Evolutionary conservation across 2,888 invertebrate species (phyloP).

Genomic region (Athalia cordata): DNA sequence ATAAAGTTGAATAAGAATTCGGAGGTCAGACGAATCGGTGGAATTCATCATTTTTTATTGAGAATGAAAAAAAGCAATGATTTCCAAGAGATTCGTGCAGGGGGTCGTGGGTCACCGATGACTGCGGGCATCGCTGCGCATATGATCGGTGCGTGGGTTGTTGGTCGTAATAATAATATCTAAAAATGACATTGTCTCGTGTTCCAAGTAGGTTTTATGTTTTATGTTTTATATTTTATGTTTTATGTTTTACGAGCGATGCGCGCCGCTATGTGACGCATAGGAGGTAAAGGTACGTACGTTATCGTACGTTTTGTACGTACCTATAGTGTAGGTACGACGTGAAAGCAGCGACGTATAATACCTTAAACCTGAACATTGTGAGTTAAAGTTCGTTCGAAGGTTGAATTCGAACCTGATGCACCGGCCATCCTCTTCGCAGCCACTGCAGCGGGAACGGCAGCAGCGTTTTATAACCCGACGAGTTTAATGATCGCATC

Average conservation of each 20-base stretch:
- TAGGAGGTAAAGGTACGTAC: background rate
- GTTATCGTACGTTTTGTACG: background rate
- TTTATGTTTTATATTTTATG: slow-evolving; percentile 50
- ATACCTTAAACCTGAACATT: background rate
- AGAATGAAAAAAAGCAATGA: too few relatives aligned
- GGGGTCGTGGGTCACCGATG: background rate
- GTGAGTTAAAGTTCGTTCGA: slow-evolving; percentile 3
- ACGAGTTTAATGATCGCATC: slow-evolving; percentile 71
- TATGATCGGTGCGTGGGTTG: slow-evolving; percentile 2
- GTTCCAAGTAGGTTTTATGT: slow-evolving; percentile 38
- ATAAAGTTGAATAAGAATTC: too few relatives aligned
- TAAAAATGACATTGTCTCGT: slow-evolving; percentile 43
- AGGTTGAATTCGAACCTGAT: too few relatives aligned
- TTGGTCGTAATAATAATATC: slow-evolving; percentile 41
- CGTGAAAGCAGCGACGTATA: slow-evolving; percentile 6
- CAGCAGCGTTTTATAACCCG: slow-evolving; percentile 67
- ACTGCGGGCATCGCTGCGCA: background rate
- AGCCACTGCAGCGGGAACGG: background rate
- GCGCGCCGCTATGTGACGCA: background rate
- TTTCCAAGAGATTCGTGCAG: too few relatives aligned
- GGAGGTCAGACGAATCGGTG: too few relatives aligned
- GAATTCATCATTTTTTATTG: too few relatives aligned
- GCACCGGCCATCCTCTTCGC: background rate
- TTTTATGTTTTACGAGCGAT: slow-evolving; percentile 49
- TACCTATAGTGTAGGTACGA: background rate